Conservation (phyloP, 2,888 invertebrate genomes). For the Agriotes lineatus region DNA sequence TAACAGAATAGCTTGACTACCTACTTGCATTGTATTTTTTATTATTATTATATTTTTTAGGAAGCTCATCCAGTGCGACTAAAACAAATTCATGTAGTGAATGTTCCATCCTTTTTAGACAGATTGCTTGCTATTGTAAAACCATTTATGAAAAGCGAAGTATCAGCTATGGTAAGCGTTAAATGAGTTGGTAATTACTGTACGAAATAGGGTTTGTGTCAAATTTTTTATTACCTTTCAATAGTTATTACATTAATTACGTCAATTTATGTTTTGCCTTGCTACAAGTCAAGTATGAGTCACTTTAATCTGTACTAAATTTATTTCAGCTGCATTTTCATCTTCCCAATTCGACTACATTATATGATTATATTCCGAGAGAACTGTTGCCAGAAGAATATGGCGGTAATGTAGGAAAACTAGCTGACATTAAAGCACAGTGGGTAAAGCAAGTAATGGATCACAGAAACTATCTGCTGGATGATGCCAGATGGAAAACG, state of each 20-base stretch:
- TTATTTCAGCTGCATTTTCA: constrained; percentile 77
- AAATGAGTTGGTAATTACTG: no score
- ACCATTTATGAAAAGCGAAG: constrained; percentile 76
- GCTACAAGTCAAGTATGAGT: no score
- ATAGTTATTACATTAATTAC: no score
- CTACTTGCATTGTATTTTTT: background rate
- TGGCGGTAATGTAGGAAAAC: constrained; percentile 75
- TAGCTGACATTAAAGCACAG: constrained; percentile 71
- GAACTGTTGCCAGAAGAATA: constrained; percentile 77
- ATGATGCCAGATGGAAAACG: constrained; percentile 73
- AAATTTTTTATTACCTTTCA: no score
- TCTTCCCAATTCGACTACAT: constrained; percentile 74
- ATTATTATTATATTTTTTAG: constrained; percentile 60
- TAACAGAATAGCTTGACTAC: background rate
- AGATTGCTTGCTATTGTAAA: constrained; percentile 73
- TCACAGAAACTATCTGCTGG: constrained; percentile 68
- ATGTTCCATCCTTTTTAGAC: constrained; percentile 75
- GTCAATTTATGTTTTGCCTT: no score
- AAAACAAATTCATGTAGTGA: constrained; percentile 76
- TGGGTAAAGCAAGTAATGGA: constrained; percentile 74
- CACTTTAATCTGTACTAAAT: no score
- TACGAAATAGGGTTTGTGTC: no score
- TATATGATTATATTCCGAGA: constrained; percentile 74
- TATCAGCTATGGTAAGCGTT: constrained; percentile 72
- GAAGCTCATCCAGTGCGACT: constrained; percentile 78